These are phyloP conservation scores for Champsocephalus gunnari DNA, from an alignment of 2,797 vertebrate genomes.

Conservation along the genomic window DNA sequence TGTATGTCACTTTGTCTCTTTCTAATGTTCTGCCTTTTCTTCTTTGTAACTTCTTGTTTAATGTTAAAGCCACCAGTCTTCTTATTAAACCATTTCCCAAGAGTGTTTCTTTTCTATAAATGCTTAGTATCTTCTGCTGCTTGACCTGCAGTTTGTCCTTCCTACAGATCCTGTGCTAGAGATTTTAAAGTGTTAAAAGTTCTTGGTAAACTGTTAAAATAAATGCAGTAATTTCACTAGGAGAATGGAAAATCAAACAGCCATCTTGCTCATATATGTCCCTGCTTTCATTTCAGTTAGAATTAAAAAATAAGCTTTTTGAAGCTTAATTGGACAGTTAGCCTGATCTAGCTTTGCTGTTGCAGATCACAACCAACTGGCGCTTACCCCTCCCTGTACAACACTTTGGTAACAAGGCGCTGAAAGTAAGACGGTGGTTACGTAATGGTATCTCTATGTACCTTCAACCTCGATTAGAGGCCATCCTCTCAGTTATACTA, in stretches of 20 bases:
- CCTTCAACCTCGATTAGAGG: too few species aligned
- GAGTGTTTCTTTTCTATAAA: background rate
- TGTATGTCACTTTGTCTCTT: background rate
- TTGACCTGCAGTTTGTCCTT: background rate
- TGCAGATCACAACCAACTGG: too few species aligned
- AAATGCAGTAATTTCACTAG: background rate
- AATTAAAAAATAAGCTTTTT: background rate
- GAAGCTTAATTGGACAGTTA: background rate
- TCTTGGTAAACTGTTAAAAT: background rate
- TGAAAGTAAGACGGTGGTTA: too few species aligned
- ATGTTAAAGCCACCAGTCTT: conserved; percentile 4
- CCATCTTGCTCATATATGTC: background rate
- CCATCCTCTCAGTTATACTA: too few species aligned
- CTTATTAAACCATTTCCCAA: background rate
- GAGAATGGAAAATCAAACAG: background rate
- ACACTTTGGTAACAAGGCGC: too few species aligned
- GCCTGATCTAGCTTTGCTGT: too few species aligned
- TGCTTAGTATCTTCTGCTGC: background rate
- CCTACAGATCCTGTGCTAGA: background rate
- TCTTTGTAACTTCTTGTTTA: background rate
- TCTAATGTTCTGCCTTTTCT: background rate
- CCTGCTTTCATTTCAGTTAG: background rate
- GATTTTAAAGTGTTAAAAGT: background rate
- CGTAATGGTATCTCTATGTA: too few species aligned
- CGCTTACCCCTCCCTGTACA: too few species aligned